A percentile compares a stretch with the other conserved stretches of the same genome.
phyloP scores from a whole-genome alignment of 1,140 invertebrate genomes.

The Lepidurus apus region DNA sequence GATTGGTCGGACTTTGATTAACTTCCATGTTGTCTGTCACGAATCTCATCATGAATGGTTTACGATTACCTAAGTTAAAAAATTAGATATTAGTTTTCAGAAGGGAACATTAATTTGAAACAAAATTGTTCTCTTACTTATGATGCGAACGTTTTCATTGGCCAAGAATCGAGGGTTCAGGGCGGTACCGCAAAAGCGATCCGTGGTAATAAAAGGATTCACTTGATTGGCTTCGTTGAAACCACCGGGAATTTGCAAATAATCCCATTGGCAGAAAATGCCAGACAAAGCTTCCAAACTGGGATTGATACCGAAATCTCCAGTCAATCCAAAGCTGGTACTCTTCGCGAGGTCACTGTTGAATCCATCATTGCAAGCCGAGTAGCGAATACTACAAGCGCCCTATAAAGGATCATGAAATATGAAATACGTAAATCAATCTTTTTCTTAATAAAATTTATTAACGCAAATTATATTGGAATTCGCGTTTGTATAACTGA shows the following conservation, averaged over 20 bases:
- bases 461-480: too few species aligned
- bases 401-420: not conserved
- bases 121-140: slow-evolving; percentile 12
- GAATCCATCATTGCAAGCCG: not conserved
- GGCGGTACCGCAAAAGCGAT: slow-evolving; percentile 16
- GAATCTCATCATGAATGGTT: slow-evolving; percentile 33
- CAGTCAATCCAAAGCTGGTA: slow-evolving; percentile 7
- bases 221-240: slow-evolving; percentile 15
- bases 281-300: not conserved
- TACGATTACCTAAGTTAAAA: slow-evolving; percentile 29
- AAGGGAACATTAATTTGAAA: not conserved
- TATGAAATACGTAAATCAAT: not conserved
- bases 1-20: slow-evolving; percentile 29
- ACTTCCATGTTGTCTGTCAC: slow-evolving; percentile 33
- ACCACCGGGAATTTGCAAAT: slow-evolving; percentile 27
- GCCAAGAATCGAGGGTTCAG: not conserved
- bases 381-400: not conserved
- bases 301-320: not conserved
- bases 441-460: too few species aligned
- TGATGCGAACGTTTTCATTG: not conserved
- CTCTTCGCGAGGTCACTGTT: not conserved
- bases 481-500: too few species aligned
- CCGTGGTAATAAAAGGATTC: not conserved
- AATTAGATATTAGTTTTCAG: not conserved
- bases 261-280: slow-evolving; percentile 23